These are phyloP conservation scores for Pseudois nayaur DNA, from an alignment of 2,113 vertebrate genomes.

Conservation along the genomic window DNA sequence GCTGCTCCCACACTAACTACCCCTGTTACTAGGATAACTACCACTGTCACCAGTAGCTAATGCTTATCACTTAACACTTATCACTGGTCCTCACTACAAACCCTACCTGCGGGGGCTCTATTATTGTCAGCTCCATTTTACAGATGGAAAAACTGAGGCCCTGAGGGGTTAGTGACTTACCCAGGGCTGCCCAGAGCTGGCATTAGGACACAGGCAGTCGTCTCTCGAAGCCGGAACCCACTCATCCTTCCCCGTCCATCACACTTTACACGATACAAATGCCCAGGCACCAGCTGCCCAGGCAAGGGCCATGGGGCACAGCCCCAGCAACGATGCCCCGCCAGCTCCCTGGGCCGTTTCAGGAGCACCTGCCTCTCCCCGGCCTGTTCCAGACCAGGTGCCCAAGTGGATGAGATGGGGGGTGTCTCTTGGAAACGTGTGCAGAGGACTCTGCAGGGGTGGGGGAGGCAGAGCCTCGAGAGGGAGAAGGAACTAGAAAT, in stretches of 20 bases:
- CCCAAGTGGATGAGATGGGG: neutral
- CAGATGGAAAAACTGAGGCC: neutral
- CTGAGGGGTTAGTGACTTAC: neutral
- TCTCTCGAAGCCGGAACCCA: neutral
- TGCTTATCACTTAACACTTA: neutral
- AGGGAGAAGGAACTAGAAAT: neutral
- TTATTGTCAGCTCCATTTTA: neutral
- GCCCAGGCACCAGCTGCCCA: neutral
- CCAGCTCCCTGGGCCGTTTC: neutral
- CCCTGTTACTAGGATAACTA: accelerated
- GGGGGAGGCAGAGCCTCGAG: neutral
- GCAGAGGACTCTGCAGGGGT: neutral
- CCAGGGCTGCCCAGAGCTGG: neutral
- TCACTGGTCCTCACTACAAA: neutral
- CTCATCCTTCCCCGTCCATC: neutral
- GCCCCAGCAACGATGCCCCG: accelerated
- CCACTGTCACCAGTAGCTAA: accelerated
- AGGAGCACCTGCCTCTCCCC: neutral
- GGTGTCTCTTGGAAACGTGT: slow-evolving; percentile 1
- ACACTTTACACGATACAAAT: accelerated
- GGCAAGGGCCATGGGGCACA: neutral
- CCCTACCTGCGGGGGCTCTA: neutral
- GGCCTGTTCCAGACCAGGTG: neutral
- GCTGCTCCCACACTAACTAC: neutral
- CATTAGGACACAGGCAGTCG: neutral